phyloP scores from a whole-genome alignment of 2,797 vertebrate genomes.

The Perodicticus potto region DNA sequence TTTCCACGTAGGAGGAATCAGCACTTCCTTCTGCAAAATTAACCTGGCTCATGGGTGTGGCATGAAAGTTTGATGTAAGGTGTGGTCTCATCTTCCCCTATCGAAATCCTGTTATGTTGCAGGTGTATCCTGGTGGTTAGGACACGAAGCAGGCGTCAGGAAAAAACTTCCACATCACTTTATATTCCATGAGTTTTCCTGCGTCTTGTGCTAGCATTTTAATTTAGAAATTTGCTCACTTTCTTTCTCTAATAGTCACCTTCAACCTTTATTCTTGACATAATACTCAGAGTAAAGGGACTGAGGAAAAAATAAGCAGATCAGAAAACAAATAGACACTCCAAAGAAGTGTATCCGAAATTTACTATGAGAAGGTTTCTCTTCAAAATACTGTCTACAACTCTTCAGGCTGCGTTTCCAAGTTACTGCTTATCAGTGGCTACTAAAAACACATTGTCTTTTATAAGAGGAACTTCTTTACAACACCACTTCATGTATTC shows the following conservation, averaged over 20 bases:
- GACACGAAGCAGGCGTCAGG: background rate
- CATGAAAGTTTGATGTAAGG: background rate
- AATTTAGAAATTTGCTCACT: background rate
- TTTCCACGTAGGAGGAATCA: background rate
- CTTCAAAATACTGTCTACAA: background rate
- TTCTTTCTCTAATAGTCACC: background rate
- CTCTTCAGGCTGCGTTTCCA: background rate
- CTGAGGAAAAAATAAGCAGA: background rate
- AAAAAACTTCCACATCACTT: background rate
- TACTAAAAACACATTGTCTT: background rate
- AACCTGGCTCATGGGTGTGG: background rate
- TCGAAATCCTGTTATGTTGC: background rate
- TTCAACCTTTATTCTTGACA: background rate
- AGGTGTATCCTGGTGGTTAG: background rate
- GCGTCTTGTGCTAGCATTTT: background rate
- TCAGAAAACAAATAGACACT: background rate
- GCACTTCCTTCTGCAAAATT: background rate
- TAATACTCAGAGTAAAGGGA: background rate
- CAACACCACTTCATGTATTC: background rate
- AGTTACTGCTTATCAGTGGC: background rate
- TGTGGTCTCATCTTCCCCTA: background rate
- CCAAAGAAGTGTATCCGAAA: background rate
- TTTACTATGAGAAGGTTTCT: constrained; percentile 36
- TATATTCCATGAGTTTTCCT: background rate
- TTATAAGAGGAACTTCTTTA: constrained; percentile 15